Evolutionary conservation across 2,113 vertebrate genomes (phyloP), one percentile per base, ranked within the genome.

Genomic region (Elachura formosa): DNA sequence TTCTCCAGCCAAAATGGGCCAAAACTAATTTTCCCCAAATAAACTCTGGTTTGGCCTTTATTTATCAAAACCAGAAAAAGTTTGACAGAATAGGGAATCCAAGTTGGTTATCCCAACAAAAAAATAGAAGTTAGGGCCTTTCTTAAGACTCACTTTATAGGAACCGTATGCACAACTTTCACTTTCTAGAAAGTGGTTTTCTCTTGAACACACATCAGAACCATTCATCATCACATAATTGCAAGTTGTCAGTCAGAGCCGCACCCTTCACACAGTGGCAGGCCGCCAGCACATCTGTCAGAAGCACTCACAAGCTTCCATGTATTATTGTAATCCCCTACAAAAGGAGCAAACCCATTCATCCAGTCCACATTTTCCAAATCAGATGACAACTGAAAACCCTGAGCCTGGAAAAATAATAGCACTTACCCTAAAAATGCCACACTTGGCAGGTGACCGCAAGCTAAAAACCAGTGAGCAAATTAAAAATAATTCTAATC

Each of bases 281-380:
- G 97, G 93, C 90, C 91, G 98, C 98, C 98, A 98, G 91, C 97
- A 98, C 98, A 98, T 98, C 98, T 98, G 98, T 98, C 98, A 98
- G 98, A 97, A 96, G 96, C 97, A 97, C 97, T 98, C 97, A 97
- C 96, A 97, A 97, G 98, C 98, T 98, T 98, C 98, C 97, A 97
- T 98, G 97, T 98, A 97, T 97, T 98, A 98, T 98, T 98, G 97
- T 98, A 98, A 98, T 98, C 98, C 98, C 97, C 97, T 97, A 97
- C 97, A 98, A 98, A 98, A 97, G 97, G 97, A 98, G 95, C 96
- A 96, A 98, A 97, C 95, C 96, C 96, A 96, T 97, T 98, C 96
- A 98, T 88, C 97, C 89, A 97, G 96, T 98, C 97, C 97, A 98
- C 96, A 96, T 98, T 98, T 98, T 97, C 97, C 97, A 97, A 97